Conservation (phyloP, 2,797 vertebrate genomes). For the Clarias pachynema region DNA sequence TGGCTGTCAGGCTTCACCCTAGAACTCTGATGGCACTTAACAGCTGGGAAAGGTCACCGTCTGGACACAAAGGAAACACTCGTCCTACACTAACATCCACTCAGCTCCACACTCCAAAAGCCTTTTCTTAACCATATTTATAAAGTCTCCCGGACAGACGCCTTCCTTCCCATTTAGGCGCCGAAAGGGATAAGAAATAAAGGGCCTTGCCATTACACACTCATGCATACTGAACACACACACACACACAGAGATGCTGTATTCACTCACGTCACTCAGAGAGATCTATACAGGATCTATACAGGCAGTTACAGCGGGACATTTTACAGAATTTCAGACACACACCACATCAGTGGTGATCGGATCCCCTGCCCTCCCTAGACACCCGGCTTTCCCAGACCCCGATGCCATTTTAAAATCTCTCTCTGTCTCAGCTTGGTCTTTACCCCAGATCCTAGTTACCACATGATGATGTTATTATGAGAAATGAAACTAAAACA, state of each 20-base stretch:
- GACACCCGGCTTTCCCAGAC: conserved; percentile 68
- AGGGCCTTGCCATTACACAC: conserved; percentile 39
- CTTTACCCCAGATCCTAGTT: conserved; percentile 52
- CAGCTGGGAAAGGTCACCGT: conserved; percentile 71
- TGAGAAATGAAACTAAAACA: conserved; percentile 21
- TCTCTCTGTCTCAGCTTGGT: conserved; percentile 51
- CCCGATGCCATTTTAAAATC: conserved; percentile 61
- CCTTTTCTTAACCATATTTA: conserved; percentile 33
- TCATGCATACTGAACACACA: conserved; percentile 11
- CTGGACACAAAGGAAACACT: conserved; percentile 39
- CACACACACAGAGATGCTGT: conserved; percentile 35
- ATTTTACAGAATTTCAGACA: conserved; percentile 70
- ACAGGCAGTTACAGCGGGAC: conserved; percentile 67
- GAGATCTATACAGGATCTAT: conserved; percentile 59
- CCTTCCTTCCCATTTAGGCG: conserved; percentile 19
- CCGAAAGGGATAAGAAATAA: conserved; percentile 40
- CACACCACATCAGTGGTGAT: conserved; percentile 69
- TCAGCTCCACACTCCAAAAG: conserved; percentile 24
- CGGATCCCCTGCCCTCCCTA: conserved; percentile 54
- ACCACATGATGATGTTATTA: conserved; percentile 53
- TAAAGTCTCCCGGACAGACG: conserved; percentile 42
- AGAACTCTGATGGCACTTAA: conserved; percentile 63
- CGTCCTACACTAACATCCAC: conserved; percentile 5
- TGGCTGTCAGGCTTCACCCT: conserved; percentile 34
- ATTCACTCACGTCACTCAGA: conserved; percentile 65